Evolutionary conservation across 2,888 invertebrate species (phyloP), one percentile per base, ranked within the genome.

Genomic region (Cryptophagus acutangulus): DNA sequence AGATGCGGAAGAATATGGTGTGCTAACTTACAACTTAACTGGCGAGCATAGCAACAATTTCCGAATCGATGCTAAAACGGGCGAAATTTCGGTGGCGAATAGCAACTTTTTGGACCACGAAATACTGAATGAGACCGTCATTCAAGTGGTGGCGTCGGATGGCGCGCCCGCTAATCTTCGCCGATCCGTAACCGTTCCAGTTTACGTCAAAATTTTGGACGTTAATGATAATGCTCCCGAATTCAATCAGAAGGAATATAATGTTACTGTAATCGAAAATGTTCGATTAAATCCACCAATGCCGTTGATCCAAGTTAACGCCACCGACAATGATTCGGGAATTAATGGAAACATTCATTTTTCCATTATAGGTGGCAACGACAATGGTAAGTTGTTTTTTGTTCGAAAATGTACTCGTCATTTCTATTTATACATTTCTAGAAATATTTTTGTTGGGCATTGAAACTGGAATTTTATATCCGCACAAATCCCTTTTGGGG

Each of bases 141-240:
- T 94, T 33, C 81, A 85, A 39, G 90, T 87, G 0, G 77, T 84
- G 45, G 94, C 92, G 0, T 81, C 75, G 33, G 94, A 94, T 59
- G 81, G 81, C 43, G 91, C 87, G 0, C 82, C 86, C 0, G 63
- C 76, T 1, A 78, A 81, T 33, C 72, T 81, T 0, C 77, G 81
- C 44, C 78, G 84, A 55, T 78, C 80, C 2, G 78, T 81, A n/a
- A 81, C 84, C 13, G 86, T 86, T 1, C 85, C 84, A 15, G 86
- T 90, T 2, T 78, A 83, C 58, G 79, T 91, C 29, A 82, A 81
- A 65, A 75, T 93, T 6, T 62, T 78, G 16, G 93, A 94, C 65
- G 79, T 87, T n/a, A 93, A 94, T 67, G 93, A 94, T 67, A 90
- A 93, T 69, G 71, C 82, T 0, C 94, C 94, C 0, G 71, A 79